Percentiles rank a stretch among this genome's conserved stretches.
Conservation (phyloP, 2,797 vertebrate genomes). For the Cirrhinus mrigala region DNA sequence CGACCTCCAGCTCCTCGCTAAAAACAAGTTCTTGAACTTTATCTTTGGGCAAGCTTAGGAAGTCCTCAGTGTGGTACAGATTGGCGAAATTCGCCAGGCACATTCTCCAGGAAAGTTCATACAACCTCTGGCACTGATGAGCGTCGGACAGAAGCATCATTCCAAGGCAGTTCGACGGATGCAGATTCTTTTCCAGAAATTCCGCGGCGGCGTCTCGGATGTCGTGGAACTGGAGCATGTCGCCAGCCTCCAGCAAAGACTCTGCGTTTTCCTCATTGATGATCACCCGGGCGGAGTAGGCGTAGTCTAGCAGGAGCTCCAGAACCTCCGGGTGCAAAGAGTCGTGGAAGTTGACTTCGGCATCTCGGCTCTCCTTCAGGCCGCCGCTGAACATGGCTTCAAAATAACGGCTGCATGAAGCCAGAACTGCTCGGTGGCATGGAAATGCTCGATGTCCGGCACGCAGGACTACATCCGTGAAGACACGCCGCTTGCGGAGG, state of each 20-base stretch:
- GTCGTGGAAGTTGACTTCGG: constrained; percentile 85
- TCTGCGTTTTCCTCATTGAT: constrained; percentile 89
- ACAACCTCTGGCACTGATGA: constrained; percentile 84
- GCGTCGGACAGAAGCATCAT: constrained; percentile 89
- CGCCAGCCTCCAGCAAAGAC: constrained; percentile 85
- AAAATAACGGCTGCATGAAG: constrained; percentile 87
- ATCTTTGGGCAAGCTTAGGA: constrained; percentile 81
- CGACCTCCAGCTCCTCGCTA: constrained; percentile 87
- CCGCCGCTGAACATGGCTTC: constrained; percentile 88
- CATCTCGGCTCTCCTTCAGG: constrained; percentile 82
- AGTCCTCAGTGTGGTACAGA: constrained; percentile 84
- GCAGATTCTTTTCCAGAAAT: constrained; percentile 87
- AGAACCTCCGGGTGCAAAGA: constrained; percentile 86
- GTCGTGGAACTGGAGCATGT: constrained; percentile 90
- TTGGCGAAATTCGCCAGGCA: constrained; percentile 84
- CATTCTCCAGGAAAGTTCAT: constrained; percentile 87
- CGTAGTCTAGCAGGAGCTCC: constrained; percentile 86
- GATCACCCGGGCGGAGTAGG: constrained; percentile 84
- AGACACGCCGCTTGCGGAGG: constrained; percentile 81
- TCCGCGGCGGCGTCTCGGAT: constrained; percentile 84
- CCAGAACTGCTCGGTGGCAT: constrained; percentile 86
- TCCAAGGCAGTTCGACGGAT: constrained; percentile 85
- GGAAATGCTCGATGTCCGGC: constrained; percentile 82
- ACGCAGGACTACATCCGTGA: constrained; percentile 84
- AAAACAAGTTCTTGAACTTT: constrained; percentile 85